Conservation (phyloP, 2,888 invertebrate genomes). For the Macropis europaea region DNA sequence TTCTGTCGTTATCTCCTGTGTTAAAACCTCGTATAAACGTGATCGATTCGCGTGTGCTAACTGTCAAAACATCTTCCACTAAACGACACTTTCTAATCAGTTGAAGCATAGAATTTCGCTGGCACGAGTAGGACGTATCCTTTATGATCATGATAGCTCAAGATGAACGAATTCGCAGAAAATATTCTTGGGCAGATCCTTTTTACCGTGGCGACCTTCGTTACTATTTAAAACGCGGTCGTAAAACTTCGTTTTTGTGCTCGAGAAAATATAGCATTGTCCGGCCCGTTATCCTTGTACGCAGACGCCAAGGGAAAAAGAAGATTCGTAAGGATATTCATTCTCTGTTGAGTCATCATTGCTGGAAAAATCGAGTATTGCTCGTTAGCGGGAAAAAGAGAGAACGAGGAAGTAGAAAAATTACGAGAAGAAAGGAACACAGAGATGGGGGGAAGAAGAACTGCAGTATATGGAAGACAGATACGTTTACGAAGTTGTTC, state of each 20-base stretch:
- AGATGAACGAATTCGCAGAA: not conserved
- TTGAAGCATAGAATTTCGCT: not conserved
- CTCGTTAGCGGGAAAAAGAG: slow-evolving; percentile 5
- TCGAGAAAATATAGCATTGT: slow-evolving; percentile 9
- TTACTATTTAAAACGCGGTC: slow-evolving; percentile 34
- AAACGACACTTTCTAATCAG: slow-evolving; percentile 48
- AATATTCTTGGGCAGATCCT: not conserved
- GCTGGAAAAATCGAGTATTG: slow-evolving; percentile 30
- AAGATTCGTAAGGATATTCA: not conserved
- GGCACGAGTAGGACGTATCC: no score
- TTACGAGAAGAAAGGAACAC: not conserved
- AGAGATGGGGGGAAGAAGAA: not conserved
- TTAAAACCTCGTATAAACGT: slow-evolving; percentile 20
- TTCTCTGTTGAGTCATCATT: not conserved
- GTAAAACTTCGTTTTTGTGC: slow-evolving; percentile 24
- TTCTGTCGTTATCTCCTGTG: slow-evolving; percentile 45
- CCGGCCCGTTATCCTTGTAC: slow-evolving; percentile 49
- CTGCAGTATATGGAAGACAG: slow-evolving; percentile 20
- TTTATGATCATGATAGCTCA: no score
- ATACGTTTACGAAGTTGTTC: slow-evolving; percentile 57
- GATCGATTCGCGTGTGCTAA: slow-evolving; percentile 6
- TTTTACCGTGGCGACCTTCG: slow-evolving; percentile 9
- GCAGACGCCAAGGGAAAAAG: slow-evolving; percentile 1
- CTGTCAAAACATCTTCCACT: slow-evolving; percentile 9
- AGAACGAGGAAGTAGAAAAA: not conserved